Evolutionary conservation across 2,888 invertebrate species (phyloP).

Genomic region (Erebia epiphron): DNA sequence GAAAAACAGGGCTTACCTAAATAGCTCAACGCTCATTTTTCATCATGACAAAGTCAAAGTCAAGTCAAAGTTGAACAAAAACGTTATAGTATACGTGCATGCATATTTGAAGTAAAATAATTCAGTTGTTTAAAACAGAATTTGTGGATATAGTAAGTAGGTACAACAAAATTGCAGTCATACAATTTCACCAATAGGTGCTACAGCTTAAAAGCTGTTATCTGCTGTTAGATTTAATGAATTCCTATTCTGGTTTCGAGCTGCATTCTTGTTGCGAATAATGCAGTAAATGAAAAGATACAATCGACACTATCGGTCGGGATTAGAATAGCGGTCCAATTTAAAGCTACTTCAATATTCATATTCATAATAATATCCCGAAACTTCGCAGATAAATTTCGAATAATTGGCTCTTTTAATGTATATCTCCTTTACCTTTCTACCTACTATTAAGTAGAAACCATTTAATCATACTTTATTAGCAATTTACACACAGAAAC

Average conservation of each 20-base stretch:
- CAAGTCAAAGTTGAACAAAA: too few species aligned
- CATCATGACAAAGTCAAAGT: not conserved
- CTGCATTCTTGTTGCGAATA: constrained; percentile 67
- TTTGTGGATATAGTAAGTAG: not conserved
- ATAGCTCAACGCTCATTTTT: not conserved
- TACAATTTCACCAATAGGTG: constrained; percentile 49
- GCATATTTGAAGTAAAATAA: too few species aligned
- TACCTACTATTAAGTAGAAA: too few species aligned
- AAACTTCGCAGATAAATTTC: constrained; percentile 15
- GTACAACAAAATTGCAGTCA: constrained; percentile 30
- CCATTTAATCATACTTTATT: too few species aligned
- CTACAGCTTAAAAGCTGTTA: constrained; percentile 54
- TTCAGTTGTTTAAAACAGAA: not conserved
- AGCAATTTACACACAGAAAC: too few species aligned
- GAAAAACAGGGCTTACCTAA: too few species aligned
- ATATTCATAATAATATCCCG: constrained; percentile 9
- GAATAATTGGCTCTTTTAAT: not conserved
- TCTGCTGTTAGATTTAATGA: constrained; percentile 73
- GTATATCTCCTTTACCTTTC: too few species aligned
- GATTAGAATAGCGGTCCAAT: constrained; percentile 40
- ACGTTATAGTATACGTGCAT: too few species aligned
- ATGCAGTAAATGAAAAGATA: constrained; percentile 49
- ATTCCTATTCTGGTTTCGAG: constrained; percentile 70
- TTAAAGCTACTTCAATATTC: constrained; percentile 33
- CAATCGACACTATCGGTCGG: constrained; percentile 43